Evolutionary conservation across 1,140 invertebrate species (phyloP).

Genomic region (Aphelenchoides avenae): DNA sequence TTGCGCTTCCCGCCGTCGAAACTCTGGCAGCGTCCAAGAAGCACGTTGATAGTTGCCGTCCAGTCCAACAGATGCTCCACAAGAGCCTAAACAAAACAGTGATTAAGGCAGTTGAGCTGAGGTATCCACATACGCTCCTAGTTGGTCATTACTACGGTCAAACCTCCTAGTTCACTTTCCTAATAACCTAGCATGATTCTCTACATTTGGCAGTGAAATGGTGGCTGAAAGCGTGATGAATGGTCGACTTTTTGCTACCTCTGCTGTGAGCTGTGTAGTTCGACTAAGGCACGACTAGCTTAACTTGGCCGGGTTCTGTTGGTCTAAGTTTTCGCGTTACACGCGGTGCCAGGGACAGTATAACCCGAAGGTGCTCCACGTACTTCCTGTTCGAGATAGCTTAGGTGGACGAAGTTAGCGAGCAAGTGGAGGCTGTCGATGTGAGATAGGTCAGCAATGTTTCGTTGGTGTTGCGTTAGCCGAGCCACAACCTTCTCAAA

Average conservation of each 20-base stretch:
- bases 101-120: no score
- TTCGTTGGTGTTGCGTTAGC: conserved; percentile 13
- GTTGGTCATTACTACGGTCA: no score
- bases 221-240: no score
- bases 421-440: conserved; percentile 24
- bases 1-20: conserved; percentile 63
- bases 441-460: conserved; percentile 1
- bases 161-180: no score
- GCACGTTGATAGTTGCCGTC: conserved; percentile 34
- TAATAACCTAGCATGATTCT: no score
- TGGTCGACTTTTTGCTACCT: no score
- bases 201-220: no score
- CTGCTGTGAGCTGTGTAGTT: conserved; percentile 5
- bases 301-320: conserved; percentile 5
- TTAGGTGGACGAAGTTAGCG: conserved; percentile 42
- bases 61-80: conserved; percentile 42
- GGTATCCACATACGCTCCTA: no score
- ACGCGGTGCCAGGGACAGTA: background rate
- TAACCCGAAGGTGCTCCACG: background rate
- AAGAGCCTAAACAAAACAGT: conserved; percentile 28
- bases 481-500: conserved; percentile 14
- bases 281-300: background rate
- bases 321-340: background rate
- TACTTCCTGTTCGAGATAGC: conserved; percentile 32
- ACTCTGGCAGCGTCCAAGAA: conserved; percentile 28